Conservation (phyloP, 2,888 invertebrate genomes). For the Cecidostiba fungosa region DNA sequence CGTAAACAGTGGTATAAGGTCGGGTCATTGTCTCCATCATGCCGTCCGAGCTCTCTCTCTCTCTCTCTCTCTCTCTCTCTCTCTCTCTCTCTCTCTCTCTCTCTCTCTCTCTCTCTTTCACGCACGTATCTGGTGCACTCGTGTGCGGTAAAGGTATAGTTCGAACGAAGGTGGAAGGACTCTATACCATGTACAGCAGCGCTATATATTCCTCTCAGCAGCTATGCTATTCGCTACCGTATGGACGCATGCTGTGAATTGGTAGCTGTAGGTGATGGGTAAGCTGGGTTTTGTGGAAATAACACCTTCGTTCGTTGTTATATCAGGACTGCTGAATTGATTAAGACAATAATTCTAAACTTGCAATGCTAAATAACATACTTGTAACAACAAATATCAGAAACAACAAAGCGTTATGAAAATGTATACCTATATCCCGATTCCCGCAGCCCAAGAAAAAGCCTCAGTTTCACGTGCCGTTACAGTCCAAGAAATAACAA, state of each 20-base stretch:
- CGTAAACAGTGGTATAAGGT: constrained; percentile 66
- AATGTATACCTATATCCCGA: not conserved
- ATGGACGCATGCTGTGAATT: not conserved
- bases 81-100: constrained; percentile 34
- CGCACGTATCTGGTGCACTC: not conserved
- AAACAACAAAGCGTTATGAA: not conserved
- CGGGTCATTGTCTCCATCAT: constrained; percentile 68
- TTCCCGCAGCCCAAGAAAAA: not conserved
- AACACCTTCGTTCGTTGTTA: not conserved
- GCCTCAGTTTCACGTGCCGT: not conserved
- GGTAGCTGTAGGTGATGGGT: not conserved
- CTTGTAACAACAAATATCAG: no score
- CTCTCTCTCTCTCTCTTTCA: constrained; percentile 11
- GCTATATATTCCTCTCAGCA: not conserved
- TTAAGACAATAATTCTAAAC: no score
- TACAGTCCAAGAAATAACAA: not conserved
- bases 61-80: constrained; percentile 6
- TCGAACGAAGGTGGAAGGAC: constrained; percentile 16
- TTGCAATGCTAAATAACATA: no score
- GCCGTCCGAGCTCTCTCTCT: constrained; percentile 56
- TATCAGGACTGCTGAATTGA: not conserved
- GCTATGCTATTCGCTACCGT: not conserved
- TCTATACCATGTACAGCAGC: not conserved
- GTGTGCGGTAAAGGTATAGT: not conserved
- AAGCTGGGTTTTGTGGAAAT: not conserved